phyloP scores from a whole-genome alignment of 2,888 invertebrate genomes.

The Nebria salina region DNA sequence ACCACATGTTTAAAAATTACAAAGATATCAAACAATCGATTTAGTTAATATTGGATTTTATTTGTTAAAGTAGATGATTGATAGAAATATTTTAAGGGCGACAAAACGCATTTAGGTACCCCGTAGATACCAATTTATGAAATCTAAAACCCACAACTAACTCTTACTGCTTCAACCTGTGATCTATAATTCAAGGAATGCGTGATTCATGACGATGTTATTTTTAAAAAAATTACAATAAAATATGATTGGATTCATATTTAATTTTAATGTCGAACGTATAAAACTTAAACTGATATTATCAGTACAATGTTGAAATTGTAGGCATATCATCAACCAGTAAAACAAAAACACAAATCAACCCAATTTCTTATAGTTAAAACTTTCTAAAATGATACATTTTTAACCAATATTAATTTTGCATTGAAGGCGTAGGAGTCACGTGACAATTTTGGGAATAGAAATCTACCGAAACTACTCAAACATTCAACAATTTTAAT shows the following conservation, averaged over 20 bases:
- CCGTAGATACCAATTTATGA: constrained; percentile 22
- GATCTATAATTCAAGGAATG: background rate
- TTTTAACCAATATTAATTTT: no score
- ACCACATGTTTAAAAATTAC: background rate
- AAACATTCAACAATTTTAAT: no score
- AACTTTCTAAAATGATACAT: no score
- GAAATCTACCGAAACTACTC: no score
- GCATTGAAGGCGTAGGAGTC: no score
- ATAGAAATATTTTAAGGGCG: constrained; percentile 20
- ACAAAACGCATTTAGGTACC: constrained; percentile 31
- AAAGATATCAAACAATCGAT: background rate
- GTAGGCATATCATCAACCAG: no score
- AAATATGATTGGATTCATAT: background rate
- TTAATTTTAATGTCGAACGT: no score
- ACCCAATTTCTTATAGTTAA: no score
- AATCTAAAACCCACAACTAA: background rate
- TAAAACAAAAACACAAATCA: no score
- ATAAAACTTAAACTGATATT: no score
- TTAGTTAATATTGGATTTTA: background rate
- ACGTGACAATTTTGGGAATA: no score
- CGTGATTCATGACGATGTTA: constrained; percentile 9
- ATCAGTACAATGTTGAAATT: no score
- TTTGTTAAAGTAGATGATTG: constrained; percentile 25
- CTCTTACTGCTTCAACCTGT: background rate
- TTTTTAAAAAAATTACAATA: background rate